Percentiles rank a stretch among this genome's conserved stretches.
phyloP scores from a whole-genome alignment of 1,140 invertebrate genomes.

The Drosophila nebulosa region DNA sequence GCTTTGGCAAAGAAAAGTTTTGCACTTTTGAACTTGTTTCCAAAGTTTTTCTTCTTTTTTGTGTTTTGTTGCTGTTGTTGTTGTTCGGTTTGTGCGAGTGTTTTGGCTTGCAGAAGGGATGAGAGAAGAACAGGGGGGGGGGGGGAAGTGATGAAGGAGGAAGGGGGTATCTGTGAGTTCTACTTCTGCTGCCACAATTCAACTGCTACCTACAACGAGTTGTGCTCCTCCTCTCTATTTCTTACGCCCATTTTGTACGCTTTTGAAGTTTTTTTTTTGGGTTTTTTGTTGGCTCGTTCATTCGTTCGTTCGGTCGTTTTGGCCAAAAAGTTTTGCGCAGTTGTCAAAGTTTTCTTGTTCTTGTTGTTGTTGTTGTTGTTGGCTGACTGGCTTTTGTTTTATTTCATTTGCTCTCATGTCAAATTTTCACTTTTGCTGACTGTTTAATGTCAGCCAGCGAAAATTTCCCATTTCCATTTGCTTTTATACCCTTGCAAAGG shows the following conservation, averaged over 20 bases:
- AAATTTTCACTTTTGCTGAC: slow-evolving; percentile 76
- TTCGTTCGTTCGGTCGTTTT: slow-evolving; percentile 16
- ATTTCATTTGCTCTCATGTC: slow-evolving; percentile 66
- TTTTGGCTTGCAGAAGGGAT: not conserved
- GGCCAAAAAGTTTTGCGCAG: slow-evolving; percentile 63
- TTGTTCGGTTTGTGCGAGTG: not conserved
- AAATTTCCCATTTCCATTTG: not conserved
- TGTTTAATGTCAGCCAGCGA: slow-evolving; percentile 59
- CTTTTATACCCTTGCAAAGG: not conserved
- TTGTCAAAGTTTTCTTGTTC: slow-evolving; percentile 68
- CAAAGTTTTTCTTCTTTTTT: slow-evolving; percentile 12
- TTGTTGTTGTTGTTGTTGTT: slow-evolving; percentile 25
- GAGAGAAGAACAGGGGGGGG: too few species aligned
- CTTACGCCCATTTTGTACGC: slow-evolving; percentile 58
- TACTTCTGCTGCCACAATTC: not conserved
- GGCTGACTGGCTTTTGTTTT: slow-evolving; percentile 52
- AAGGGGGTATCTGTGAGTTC: not conserved
- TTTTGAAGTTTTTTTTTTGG: slow-evolving; percentile 56
- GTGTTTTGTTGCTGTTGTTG: not conserved
- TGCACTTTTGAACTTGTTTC: slow-evolving; percentile 73
- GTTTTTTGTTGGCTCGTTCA: slow-evolving; percentile 12
- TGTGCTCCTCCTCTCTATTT: slow-evolving; percentile 14
- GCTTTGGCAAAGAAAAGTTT: slow-evolving; percentile 37
- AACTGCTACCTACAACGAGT: not conserved
- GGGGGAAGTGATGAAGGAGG: too few species aligned